Evolutionary conservation across 2,888 invertebrate genomes (phyloP).

Genomic region (Drosophila flavopinicola): DNA sequence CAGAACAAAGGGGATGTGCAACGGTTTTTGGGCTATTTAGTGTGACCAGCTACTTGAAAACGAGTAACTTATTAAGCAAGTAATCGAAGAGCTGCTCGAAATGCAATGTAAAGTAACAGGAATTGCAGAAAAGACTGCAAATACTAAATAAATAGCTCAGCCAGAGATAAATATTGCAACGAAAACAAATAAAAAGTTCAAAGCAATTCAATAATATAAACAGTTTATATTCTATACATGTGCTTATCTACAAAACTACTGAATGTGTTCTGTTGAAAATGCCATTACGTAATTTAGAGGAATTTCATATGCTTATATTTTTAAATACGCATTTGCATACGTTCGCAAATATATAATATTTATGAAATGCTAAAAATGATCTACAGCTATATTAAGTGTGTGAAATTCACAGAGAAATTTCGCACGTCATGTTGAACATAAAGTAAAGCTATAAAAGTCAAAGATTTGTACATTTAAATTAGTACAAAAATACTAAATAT

Average conservation of each 20-base stretch:
- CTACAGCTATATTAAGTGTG: too few relatives aligned
- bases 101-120: constrained; percentile 3
- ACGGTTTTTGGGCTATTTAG: constrained; percentile 49
- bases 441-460: too few relatives aligned
- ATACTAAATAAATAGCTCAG: constrained; percentile 3
- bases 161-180: neutral
- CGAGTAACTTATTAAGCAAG: constrained; percentile 12
- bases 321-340: neutral
- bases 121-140: neutral
- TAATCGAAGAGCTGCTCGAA: constrained; percentile 33
- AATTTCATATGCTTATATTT: neutral
- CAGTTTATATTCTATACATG: neutral
- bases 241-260: neutral
- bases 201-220: neutral
- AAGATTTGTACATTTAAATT: too few relatives aligned
- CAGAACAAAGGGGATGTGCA: constrained; percentile 44
- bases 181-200: neutral
- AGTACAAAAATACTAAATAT: too few relatives aligned
- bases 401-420: too few relatives aligned
- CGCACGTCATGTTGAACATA: too few relatives aligned
- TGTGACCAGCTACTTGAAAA: constrained; percentile 14
- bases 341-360: neutral
- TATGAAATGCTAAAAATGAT: too few relatives aligned
- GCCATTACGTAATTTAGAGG: neutral
- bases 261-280: neutral